Evolutionary conservation across 2,888 invertebrate species (phyloP).

Genomic region (Tuta absoluta): DNA sequence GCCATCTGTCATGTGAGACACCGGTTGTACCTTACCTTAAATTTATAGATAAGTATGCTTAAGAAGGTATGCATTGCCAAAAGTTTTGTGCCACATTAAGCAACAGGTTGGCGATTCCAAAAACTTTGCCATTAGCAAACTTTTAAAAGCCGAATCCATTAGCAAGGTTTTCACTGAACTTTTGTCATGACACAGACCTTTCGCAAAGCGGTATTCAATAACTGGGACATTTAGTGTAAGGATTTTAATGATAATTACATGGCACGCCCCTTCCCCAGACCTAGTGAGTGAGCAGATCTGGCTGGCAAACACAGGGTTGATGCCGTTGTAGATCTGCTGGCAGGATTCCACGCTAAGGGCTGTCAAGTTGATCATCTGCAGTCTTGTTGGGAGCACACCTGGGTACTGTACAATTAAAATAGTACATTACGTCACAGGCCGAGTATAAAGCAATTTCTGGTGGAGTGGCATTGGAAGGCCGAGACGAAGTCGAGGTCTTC

Average conservation of each 20-base stretch:
- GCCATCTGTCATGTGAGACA: too few relatives aligned
- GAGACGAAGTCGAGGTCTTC: too few relatives aligned
- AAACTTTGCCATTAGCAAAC: not conserved
- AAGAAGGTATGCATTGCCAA: too few relatives aligned
- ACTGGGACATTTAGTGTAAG: too few relatives aligned
- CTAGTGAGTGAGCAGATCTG: slow-evolving; percentile 82
- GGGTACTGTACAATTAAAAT: slow-evolving; percentile 70
- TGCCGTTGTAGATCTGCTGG: slow-evolving; percentile 56
- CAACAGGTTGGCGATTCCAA: not conserved
- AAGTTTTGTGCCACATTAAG: too few relatives aligned
- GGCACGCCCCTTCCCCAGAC: slow-evolving; percentile 83
- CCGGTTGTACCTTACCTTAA: too few relatives aligned
- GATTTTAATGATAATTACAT: slow-evolving; percentile 69
- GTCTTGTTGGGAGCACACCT: slow-evolving; percentile 72
- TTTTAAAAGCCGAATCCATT: not conserved
- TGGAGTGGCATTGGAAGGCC: too few relatives aligned
- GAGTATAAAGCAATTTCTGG: too few relatives aligned
- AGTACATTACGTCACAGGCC: too few relatives aligned
- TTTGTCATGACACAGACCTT: not conserved
- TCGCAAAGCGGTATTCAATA: too few relatives aligned
- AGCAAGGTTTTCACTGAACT: slow-evolving; percentile 2
- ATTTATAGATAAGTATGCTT: too few relatives aligned
- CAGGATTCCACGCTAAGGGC: slow-evolving; percentile 75
- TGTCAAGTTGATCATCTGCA: slow-evolving; percentile 78
- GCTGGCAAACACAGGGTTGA: slow-evolving; percentile 69